Percentiles rank a stretch among this genome's conserved stretches.
These are phyloP conservation scores for Drosophila tani DNA, from an alignment of 1,140 invertebrate genomes.

Conservation along the genomic window DNA sequence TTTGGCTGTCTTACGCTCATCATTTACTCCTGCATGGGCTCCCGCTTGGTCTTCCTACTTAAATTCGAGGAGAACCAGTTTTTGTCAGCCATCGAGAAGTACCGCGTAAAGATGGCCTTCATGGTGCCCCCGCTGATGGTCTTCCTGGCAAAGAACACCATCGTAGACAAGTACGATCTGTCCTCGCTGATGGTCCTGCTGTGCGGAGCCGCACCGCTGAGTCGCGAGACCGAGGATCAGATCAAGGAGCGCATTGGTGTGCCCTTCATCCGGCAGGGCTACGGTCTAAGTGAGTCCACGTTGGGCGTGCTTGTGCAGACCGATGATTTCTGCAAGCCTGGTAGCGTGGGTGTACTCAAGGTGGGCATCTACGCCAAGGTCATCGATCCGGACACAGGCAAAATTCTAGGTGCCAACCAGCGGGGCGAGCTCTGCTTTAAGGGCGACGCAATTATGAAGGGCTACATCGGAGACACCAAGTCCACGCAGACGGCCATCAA, in stretches of 20 bases:
- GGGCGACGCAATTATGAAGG: conserved; percentile 89
- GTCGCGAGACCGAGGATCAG: conserved; percentile 80
- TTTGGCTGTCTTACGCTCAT: conserved; percentile 87
- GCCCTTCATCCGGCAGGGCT: conserved; percentile 87
- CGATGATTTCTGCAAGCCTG: conserved; percentile 86
- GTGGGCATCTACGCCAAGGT: conserved; percentile 88
- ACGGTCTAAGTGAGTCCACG: conserved; percentile 90
- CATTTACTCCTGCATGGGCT: conserved; percentile 85
- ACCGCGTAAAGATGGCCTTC: conserved; percentile 87
- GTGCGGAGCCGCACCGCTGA: conserved; percentile 87
- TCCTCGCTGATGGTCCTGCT: conserved; percentile 86
- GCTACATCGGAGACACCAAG: conserved; percentile 88
- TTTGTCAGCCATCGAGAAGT: conserved; percentile 87
- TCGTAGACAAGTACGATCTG: conserved; percentile 88
- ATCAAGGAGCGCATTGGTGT: conserved; percentile 85
- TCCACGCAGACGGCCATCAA: conserved; percentile 88
- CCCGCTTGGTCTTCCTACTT: conserved; percentile 87
- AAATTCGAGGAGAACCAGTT: conserved; percentile 89
- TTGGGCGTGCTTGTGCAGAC: conserved; percentile 74
- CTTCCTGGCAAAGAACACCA: conserved; percentile 88
- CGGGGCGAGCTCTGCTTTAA: conserved; percentile 90
- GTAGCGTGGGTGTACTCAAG: conserved; percentile 88
- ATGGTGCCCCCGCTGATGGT: conserved; percentile 88
- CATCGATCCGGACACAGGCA: conserved; percentile 87
- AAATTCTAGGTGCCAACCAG: conserved; percentile 87